Conservation (phyloP, 2,888 invertebrate genomes). For the Bombylius discolor region DNA sequence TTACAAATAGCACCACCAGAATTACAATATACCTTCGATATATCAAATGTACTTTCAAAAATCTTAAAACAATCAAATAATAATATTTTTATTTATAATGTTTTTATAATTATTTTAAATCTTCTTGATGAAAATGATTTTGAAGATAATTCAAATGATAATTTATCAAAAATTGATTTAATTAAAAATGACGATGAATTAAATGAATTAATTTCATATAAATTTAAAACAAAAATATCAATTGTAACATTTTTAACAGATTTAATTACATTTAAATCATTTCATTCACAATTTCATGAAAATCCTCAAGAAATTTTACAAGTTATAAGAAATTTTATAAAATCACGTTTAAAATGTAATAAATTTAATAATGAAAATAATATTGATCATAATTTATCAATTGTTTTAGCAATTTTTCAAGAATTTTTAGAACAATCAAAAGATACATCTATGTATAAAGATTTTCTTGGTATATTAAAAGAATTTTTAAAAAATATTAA, state of each 20-base stretch:
- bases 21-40: constrained; percentile 12
- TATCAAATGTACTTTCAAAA: constrained; percentile 18
- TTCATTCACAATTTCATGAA: constrained; percentile 26
- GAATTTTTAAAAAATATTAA: constrained; percentile 11
- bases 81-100: constrained; percentile 26
- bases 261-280: constrained; percentile 25
- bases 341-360: constrained; percentile 20
- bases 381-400: constrained; percentile 8
- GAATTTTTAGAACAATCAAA: constrained; percentile 23
- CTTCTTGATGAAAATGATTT: constrained; percentile 5
- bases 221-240: constrained; percentile 24
- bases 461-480: constrained; percentile 15
- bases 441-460: constrained; percentile 13
- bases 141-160: constrained; percentile 12
- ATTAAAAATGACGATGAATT: constrained; percentile 25
- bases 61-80: constrained; percentile 22
- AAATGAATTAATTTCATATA: constrained; percentile 20
- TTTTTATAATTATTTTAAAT: constrained; percentile 25
- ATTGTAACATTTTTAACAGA: constrained; percentile 27
- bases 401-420: constrained; percentile 20
- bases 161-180: constrained; percentile 17
- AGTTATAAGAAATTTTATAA: constrained; percentile 22
- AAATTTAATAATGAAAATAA: constrained; percentile 14
- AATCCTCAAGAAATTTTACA: constrained; percentile 25
- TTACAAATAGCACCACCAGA: constrained; percentile 20